These are phyloP conservation scores for Aleiodes leptofemur DNA, from an alignment of 2,888 invertebrate species.

Conservation along the genomic window DNA sequence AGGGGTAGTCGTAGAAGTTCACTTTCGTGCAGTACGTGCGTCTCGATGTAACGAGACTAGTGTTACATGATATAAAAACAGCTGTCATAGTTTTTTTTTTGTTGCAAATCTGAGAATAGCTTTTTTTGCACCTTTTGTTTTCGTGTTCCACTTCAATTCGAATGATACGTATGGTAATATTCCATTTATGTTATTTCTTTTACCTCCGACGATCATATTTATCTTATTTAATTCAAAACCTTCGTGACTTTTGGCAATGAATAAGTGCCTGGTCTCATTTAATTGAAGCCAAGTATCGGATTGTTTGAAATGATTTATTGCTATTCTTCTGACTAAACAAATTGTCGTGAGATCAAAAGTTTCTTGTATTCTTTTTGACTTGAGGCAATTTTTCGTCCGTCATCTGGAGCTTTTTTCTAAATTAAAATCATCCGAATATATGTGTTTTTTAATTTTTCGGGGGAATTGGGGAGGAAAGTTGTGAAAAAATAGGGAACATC, in stretches of 20 bases:
- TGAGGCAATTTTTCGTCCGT: too few relatives aligned
- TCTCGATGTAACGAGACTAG: background rate
- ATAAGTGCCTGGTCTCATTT: slow-evolving; percentile 13
- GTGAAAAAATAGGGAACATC: too few relatives aligned
- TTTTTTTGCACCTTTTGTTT: slow-evolving; percentile 6
- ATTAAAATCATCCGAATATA: background rate
- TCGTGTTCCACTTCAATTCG: slow-evolving; percentile 42
- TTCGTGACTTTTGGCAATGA: slow-evolving; percentile 37
- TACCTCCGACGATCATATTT: slow-evolving; percentile 33
- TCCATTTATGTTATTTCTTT: slow-evolving; percentile 10
- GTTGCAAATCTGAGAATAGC: background rate
- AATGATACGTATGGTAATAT: slow-evolving; percentile 6
- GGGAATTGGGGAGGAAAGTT: too few relatives aligned
- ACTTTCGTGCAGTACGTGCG: slow-evolving; percentile 13
- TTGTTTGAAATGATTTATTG: slow-evolving; percentile 33
- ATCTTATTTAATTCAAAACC: slow-evolving; percentile 31
- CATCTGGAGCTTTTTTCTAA: background rate
- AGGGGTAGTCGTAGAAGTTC: background rate
- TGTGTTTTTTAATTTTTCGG: too few relatives aligned
- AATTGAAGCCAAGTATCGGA: slow-evolving; percentile 25
- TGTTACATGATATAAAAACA: background rate
- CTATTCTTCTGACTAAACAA: slow-evolving; percentile 16
- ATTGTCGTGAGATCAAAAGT: too few relatives aligned
- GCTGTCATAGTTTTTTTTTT: background rate
- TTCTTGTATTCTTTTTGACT: too few relatives aligned